Conservation (phyloP, 23 tunicate genomes). For the Oikopleura dioica region DNA sequence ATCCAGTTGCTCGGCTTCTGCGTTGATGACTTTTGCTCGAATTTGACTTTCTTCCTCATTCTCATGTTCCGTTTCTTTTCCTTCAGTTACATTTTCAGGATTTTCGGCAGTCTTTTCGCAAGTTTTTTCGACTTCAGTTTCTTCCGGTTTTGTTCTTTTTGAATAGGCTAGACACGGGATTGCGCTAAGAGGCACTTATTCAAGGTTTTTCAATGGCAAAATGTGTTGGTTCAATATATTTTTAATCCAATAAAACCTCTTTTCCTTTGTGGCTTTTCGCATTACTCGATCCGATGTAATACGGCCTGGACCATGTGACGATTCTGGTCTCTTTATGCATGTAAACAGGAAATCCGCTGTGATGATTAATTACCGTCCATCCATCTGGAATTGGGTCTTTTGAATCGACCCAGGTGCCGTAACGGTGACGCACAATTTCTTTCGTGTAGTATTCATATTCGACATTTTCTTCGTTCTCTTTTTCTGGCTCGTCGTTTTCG, state of each 20-base stretch:
- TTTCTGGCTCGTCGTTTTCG: too few species aligned
- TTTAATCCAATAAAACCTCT: too few species aligned
- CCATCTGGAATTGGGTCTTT: not conserved
- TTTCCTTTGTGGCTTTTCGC: not conserved
- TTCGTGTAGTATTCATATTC: not conserved
- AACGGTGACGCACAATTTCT: not conserved
- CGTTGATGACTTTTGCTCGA: not conserved
- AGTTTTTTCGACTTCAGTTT: not conserved
- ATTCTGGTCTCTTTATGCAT: not conserved
- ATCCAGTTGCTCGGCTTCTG: not conserved
- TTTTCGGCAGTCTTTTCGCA: not conserved
- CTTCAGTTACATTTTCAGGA: not conserved
- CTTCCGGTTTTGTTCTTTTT: not conserved
- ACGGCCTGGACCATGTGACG: constrained; percentile 5
- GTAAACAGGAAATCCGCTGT: not conserved
- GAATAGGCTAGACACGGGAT: constrained; percentile 3
- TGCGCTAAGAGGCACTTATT: not conserved
- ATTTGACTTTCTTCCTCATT: not conserved
- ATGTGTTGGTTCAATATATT: too few species aligned
- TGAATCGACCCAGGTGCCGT: not conserved
- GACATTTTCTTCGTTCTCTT: too few species aligned
- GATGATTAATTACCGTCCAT: not conserved
- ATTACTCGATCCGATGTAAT: not conserved
- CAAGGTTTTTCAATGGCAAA: not conserved
- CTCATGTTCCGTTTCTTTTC: not conserved